A percentile compares a stretch with the other conserved stretches of the same genome.
phyloP scores from a whole-genome alignment of 2,888 invertebrate genomes.

The Cataglyphis livida region DNA sequence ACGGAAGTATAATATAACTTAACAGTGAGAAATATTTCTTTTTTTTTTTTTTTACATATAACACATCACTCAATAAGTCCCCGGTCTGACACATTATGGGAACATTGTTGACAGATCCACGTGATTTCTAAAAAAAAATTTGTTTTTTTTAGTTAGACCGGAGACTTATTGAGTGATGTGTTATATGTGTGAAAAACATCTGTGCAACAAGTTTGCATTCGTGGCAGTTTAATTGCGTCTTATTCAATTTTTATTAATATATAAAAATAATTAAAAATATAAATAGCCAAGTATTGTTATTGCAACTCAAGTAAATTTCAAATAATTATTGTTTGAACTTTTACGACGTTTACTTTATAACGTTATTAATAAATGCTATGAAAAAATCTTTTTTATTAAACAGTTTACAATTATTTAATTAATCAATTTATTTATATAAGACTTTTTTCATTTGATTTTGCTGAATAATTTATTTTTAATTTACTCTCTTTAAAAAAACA shows the following conservation, averaged over 20 bases:
- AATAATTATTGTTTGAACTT: not conserved
- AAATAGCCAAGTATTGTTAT: not conserved
- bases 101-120: no score
- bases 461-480: not conserved
- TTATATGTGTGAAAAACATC: not conserved
- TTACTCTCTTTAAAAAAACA: not conserved
- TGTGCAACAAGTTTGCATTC: conserved; percentile 30
- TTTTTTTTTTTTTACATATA: conserved; percentile 14
- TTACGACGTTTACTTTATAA: not conserved
- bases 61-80: no score
- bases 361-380: not conserved
- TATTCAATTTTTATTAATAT: not conserved
- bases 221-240: not conserved
- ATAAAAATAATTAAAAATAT: not conserved
- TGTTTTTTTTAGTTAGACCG: not conserved
- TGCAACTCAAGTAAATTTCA: not conserved
- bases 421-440: not conserved
- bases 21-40: not conserved
- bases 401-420: not conserved
- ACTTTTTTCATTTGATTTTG: not conserved
- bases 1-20: not conserved
- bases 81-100: no score
- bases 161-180: no score
- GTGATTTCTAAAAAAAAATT: no score
- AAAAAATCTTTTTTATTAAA: not conserved